Percentiles rank a stretch among this genome's conserved stretches.
phyloP scores from a whole-genome alignment of 2,113 vertebrate genomes.

The cattle (Bos taurus) region ARS-UCD2.0 NC_037357.1:37459501-37460000 shows the following conservation, averaged over 20 bases:
- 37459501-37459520: not conserved
- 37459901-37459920: not conserved
- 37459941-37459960: not conserved
- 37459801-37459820: not conserved
- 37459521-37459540: not conserved
- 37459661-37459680: not conserved
- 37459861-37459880: not conserved
- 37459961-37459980: not conserved
- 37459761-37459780: not conserved
- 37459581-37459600: not conserved
- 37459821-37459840: not conserved
- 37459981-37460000: not conserved
- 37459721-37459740: not conserved
- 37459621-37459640: not conserved
- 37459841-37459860: not conserved
- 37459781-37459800: not conserved
- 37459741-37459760: not conserved
- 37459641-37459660: not conserved
- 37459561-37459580: not conserved
- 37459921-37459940: not conserved
- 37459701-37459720: not conserved
- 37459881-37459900: not conserved
- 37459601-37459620: not conserved
- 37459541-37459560: not conserved
- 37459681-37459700: not conserved